Evolutionary conservation across 92 coral and sea anemone species (phyloP), one percentile per base, ranked within the genome.

Genomic region (Pocillopora grandis): DNA sequence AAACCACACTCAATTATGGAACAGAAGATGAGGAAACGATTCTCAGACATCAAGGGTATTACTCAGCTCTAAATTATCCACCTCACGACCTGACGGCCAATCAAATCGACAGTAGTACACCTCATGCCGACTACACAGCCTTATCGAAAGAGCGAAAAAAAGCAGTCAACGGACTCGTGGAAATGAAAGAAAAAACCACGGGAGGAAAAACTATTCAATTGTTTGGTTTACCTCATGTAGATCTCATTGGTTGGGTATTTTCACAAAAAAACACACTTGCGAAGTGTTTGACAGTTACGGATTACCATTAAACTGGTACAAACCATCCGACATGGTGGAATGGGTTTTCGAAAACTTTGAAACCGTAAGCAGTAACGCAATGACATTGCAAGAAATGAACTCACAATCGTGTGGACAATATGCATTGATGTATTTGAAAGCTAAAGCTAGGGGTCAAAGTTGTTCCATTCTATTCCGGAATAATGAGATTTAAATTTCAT

Each of bases 281-380:
- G 31, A 52, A 17, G 56, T 72, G 12, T 42, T 49, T 56, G 61
- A 72, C 61, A 72, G 77, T 72, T 72, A 48, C 55, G 77, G 33
- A 9, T 8, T 72, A 19, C 77, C 77, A 1, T 1, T 48, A 12
- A 1, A 48, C 3, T 48, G 57, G 5, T 72, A 19, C 18, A 10
- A 72, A 18, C n/a, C 75, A 7, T 13, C 18, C 2, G 60, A 59
- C 0, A 1, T 72, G 2, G 61, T 42, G 21, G 10, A 1, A 5
- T 72, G 77, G 77, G 11, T 19, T 13, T 19, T 1, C 14, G 10
- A 52, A 27, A 27, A 27, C 1, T 27, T 27, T 27, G 31, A 27
- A 27, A 27, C 1, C 1, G 1, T 27, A 27, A 27, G 1, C 31
- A 27, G 31, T 27, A 27, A 27, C 1, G 31, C 31, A 27, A 0